Evolutionary conservation across 2,113 vertebrate genomes (phyloP).

Genomic region (Acanthisitta chloris): DNA sequence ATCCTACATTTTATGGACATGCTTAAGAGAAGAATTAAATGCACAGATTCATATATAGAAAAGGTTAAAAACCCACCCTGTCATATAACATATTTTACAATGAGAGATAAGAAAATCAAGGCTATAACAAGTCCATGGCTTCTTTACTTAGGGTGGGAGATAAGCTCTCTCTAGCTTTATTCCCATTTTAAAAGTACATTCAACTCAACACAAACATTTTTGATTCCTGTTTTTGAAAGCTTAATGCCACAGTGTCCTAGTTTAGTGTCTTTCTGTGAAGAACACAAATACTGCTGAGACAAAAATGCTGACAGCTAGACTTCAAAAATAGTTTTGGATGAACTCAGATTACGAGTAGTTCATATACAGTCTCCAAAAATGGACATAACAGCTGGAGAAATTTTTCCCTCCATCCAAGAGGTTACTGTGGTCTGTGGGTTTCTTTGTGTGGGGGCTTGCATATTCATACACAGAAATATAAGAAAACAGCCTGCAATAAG

Average conservation of each 20-base stretch:
- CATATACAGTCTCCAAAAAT: constrained; percentile 1
- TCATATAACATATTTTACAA: not conserved
- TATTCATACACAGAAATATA: constrained; percentile 22
- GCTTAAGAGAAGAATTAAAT: not conserved
- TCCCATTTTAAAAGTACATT: not conserved
- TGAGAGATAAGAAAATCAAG: not conserved
- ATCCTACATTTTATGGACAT: not conserved
- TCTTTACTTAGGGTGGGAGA: not conserved
- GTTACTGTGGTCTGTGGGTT: constrained; percentile 69
- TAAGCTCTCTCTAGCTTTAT: not conserved
- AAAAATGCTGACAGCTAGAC: not conserved
- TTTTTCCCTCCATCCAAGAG: not conserved
- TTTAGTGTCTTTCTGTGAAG: constrained; percentile 1
- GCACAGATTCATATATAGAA: not conserved
- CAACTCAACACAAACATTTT: not conserved
- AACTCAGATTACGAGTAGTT: constrained; percentile 31
- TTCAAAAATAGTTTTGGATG: constrained; percentile 46
- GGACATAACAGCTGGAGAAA: constrained; percentile 19
- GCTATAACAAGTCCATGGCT: not conserved
- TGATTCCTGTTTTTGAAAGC: not conserved
- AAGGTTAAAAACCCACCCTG: not conserved
- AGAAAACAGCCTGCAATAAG: constrained; percentile 52
- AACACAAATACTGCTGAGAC: not conserved
- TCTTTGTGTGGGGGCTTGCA: constrained; percentile 57
- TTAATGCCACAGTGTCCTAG: not conserved